These are phyloP conservation scores for Oxyruncus cristatus DNA, from an alignment of 2,113 vertebrate genomes.

Conservation along the genomic window DNA sequence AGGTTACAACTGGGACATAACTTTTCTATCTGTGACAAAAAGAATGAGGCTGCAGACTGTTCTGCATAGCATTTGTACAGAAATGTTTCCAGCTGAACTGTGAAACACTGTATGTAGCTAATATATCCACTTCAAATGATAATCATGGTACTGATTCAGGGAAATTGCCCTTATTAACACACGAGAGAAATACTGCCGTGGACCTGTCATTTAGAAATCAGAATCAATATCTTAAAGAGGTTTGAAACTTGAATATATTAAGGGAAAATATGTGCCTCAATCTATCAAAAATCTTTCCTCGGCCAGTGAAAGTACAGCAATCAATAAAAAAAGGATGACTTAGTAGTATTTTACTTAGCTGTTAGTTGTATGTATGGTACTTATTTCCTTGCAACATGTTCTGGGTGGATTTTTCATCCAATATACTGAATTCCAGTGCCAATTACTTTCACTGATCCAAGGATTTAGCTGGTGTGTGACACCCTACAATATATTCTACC, in stretches of 20 bases:
- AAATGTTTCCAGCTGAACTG: not conserved
- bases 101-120: not conserved
- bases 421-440: not conserved
- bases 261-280: not conserved
- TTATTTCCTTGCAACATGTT: not conserved
- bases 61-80: not conserved
- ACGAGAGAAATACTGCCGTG: not conserved
- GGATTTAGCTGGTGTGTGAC: not conserved
- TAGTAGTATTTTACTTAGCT: not conserved
- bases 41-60: not conserved
- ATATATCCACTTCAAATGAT: slow-evolving; percentile 1
- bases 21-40: not conserved
- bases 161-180: not conserved
- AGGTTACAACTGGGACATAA: not conserved
- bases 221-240: slow-evolving; percentile 10
- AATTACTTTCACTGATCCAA: not conserved
- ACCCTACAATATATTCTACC: not conserved
- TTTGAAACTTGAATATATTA: not conserved
- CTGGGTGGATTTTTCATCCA: not conserved
- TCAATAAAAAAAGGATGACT: not conserved
- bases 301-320: not conserved
- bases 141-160: not conserved
- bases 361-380: not conserved
- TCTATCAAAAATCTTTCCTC: not conserved
- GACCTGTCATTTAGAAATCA: not conserved